phyloP scores from a whole-genome alignment of 2,888 invertebrate genomes.

The Cyrtodaria siliqua region DNA sequence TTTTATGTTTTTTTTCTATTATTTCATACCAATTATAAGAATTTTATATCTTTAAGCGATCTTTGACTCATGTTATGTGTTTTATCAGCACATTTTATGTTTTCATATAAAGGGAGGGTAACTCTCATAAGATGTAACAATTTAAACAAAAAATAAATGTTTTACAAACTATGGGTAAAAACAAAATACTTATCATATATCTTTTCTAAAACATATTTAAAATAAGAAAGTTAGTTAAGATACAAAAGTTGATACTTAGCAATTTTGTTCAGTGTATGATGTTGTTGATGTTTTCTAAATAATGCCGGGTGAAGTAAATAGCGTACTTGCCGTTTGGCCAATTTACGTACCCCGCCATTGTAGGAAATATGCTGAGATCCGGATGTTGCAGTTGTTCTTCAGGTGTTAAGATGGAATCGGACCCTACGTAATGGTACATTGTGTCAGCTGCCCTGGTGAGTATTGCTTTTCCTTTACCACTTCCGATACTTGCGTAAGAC shows the following conservation, averaged over 20 bases:
- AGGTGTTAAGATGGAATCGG: slow-evolving; percentile 69
- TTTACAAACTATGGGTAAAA: too few species aligned
- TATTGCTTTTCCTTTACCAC: slow-evolving; percentile 68
- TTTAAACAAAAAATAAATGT: too few species aligned
- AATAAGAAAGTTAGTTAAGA: background rate
- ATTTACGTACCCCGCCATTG: slow-evolving; percentile 77
- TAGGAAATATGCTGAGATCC: slow-evolving; percentile 75
- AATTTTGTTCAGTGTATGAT: background rate
- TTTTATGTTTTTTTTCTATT: too few species aligned
- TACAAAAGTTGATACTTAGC: background rate
- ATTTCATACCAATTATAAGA: too few species aligned
- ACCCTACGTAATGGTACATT: slow-evolving; percentile 72
- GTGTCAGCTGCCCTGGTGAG: slow-evolving; percentile 54
- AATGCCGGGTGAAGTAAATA: background rate
- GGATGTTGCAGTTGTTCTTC: slow-evolving; percentile 49
- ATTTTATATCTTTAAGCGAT: too few species aligned
- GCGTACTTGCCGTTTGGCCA: background rate
- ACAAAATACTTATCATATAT: background rate
- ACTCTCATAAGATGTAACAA: too few species aligned
- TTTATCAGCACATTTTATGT: too few species aligned
- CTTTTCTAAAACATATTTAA: background rate
- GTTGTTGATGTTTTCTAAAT: background rate
- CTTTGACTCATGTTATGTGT: too few species aligned
- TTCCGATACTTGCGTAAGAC: slow-evolving; percentile 73
- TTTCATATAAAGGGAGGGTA: too few species aligned